Evolutionary conservation across 1,140 invertebrate genomes (phyloP), one percentile per base, ranked within the genome.

Genomic region (Saxidomus purpurata): DNA sequence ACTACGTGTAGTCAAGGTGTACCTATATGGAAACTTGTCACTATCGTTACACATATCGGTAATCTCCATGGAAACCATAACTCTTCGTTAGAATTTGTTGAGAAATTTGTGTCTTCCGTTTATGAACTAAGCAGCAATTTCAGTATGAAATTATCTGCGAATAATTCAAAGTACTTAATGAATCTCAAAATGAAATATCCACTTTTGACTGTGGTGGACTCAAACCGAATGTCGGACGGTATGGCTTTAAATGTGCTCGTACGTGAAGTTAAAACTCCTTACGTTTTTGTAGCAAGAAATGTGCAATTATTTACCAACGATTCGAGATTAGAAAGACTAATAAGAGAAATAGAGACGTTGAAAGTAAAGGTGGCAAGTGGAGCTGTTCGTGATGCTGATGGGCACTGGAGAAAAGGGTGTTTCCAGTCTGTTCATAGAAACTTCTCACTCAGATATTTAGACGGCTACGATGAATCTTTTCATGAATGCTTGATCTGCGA

Each of bases 401-500:
- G 94, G 1, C 92, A 93, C 49, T 95, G 95, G 94, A 92, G 88
- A 43, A 88, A 92, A 36, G 94, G 93, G 0, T 95, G 95, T 69
- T 92, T 92, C 76, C 94, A 95, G 83, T 81, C 89, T 0, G 81
- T 82, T 1, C 89, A 93, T 55, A 90, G 90, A 63, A 93, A 94
- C 43, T 95, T 92, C 59, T 89, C 91, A 25, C 77, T 95, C 9
- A 67, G 81, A 31, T 92, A 92, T 38, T 36, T 88, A 6, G 91
- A 94, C 31, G 95, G 94, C 0, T 95, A 95, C 82, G 90, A 91
- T 40, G 85, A 89, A 63, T 95, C 94, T 11, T 61, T 87, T 9
- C 85, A 91, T 25, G 94, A 94, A 69, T 95, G 94, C 59, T 93
- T 95, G 90, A 93, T 93, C 82, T 95, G 94, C 91, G 94, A 95